Base-by-base conservation (phyloP, 1,140 invertebrate species). In the Halyomorpha halys region DNA sequence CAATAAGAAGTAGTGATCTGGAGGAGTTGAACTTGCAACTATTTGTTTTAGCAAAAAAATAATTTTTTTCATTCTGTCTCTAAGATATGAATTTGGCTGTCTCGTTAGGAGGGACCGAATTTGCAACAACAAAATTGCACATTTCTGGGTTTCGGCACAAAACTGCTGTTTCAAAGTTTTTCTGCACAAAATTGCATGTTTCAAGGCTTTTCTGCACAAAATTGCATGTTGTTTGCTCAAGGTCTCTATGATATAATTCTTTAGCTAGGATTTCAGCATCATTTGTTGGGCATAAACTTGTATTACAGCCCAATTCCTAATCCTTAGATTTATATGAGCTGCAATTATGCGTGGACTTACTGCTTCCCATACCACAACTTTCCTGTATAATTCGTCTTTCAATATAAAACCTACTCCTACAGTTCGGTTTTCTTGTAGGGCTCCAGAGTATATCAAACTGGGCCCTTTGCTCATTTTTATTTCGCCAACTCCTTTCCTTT, bases 331-430 rank as follows among this genome's bases (percentile, higher is more conserved):
- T n/a, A n/a, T n/a, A n/a, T n/a, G n/a, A n/a, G n/a, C n/a, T n/a
- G 13, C 18, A 13, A 54, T 19, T 54, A 25, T 19, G 9, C 13
- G n/a, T 9, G 51, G 18, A 13, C 51, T 54, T 19, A 54, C 23
- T 19, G 23, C 51, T 13, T 18, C 23, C 44, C 44, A 44, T 44
- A 11, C 44, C 16, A 44, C 16, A 11, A 11, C 34, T 14, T 60
- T 23, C 18, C 21, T 15, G 14, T 30, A 60, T n/a, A 54, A 18
- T 11, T 54, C 18, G 8, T 4, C 14, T 61, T 61, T 34, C 44
- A n/a, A 8, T 39, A 61, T 61, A 8, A 62, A 62, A 44, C 44
- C n/a, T 61, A 21, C 16, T 61, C 18, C 18, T 30, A 39, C n/a
- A 39, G 59, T 39, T 61, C 39, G n/a, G 45, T 30, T 25, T 59